These are phyloP conservation scores for Hetaerina americana DNA, from an alignment of 1,140 invertebrate genomes.

Conservation along the genomic window DNA sequence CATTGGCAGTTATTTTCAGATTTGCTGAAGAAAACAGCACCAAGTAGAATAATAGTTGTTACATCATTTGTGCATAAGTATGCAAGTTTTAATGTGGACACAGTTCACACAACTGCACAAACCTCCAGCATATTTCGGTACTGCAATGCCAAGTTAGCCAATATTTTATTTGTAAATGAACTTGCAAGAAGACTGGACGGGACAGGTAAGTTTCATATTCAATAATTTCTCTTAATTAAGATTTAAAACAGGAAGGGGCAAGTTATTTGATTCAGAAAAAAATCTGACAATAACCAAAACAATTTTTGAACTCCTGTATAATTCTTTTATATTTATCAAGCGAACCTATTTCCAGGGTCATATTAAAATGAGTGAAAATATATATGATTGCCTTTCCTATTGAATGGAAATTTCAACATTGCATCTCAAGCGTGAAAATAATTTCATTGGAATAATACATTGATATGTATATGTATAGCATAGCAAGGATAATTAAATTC, in stretches of 20 bases:
- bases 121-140: conserved; percentile 15
- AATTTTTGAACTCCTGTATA: not conserved
- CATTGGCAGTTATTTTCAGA: conserved; percentile 23
- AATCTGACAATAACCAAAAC: not conserved
- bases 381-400: no score
- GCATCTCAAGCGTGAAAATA: no score
- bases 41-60: conserved; percentile 30
- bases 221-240: no score
- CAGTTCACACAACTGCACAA: conserved; percentile 21
- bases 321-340: conserved; percentile 6
- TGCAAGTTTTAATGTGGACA: conserved; percentile 25
- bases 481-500: no score
- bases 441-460: no score
- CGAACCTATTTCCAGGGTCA: no score
- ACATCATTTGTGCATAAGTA: conserved; percentile 26
- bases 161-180: conserved; percentile 31
- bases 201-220: conserved; percentile 13
- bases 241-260: not conserved
- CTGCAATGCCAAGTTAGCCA: conserved; percentile 32
- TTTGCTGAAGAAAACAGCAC: conserved; percentile 29
- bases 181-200: conserved; percentile 25
- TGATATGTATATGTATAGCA: no score
- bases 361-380: no score
- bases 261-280: not conserved
- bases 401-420: no score